These are phyloP conservation scores for Sebastiscus tertius DNA, from an alignment of 2,797 vertebrate genomes.

Conservation along the genomic window DNA sequence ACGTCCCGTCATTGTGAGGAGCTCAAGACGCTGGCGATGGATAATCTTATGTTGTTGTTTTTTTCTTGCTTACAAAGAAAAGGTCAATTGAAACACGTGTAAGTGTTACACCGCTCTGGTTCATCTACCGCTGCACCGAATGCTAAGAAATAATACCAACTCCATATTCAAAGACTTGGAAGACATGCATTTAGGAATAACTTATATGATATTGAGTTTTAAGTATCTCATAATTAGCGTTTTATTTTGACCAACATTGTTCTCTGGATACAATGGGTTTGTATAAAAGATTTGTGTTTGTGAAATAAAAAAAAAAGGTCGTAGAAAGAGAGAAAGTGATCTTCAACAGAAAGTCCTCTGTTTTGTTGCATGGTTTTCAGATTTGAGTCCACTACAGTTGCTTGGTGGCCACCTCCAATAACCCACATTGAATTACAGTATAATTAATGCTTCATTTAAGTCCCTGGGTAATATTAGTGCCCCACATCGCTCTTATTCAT, in stretches of 20 bases:
- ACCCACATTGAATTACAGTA: constrained; percentile 18
- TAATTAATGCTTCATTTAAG: constrained; percentile 43
- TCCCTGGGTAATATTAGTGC: constrained; percentile 34
- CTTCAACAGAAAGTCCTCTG: background rate
- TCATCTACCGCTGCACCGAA: constrained; percentile 55
- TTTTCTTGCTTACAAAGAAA: constrained; percentile 36
- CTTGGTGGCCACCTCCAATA: constrained; percentile 8
- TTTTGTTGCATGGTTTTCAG: constrained; percentile 19
- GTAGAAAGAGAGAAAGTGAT: background rate
- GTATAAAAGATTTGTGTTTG: constrained; percentile 35
- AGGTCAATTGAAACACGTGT: constrained; percentile 53
- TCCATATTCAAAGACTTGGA: constrained; percentile 19
- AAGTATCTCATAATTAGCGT: constrained; percentile 10
- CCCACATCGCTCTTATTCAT: constrained; percentile 36
- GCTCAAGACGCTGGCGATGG: constrained; percentile 38
- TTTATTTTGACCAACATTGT: constrained; percentile 29
- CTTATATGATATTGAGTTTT: constrained; percentile 32
- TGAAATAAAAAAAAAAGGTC: constrained; percentile 20
- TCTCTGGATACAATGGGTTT: constrained; percentile 21
- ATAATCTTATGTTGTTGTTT: constrained; percentile 20
- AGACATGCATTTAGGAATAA: constrained; percentile 10
- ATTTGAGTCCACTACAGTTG: constrained; percentile 1
- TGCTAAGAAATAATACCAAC: constrained; percentile 27
- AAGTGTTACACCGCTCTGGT: constrained; percentile 36
- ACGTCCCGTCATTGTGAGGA: constrained; percentile 11